phyloP scores from a whole-genome alignment of 2,888 invertebrate genomes.

The Brenthis ino region DNA sequence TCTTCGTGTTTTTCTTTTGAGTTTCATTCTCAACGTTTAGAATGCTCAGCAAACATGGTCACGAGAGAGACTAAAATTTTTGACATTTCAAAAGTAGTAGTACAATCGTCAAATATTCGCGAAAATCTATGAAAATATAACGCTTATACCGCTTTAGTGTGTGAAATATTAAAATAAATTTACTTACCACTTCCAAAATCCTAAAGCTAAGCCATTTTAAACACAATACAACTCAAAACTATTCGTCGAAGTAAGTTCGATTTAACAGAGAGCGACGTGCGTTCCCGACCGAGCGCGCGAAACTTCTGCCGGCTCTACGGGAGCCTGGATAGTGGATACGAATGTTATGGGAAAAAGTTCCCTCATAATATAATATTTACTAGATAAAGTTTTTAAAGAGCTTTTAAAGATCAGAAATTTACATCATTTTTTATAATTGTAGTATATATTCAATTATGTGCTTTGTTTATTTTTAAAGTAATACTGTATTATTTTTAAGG shows the following conservation, averaged over 20 bases:
- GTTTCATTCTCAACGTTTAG: too few relatives aligned
- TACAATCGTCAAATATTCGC: too few relatives aligned
- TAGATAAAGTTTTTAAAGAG: conserved; percentile 5
- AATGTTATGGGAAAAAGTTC: background rate
- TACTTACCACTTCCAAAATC: conserved; percentile 25
- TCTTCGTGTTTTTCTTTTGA: too few relatives aligned
- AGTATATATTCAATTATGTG: too few relatives aligned
- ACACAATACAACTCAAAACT: conserved; percentile 27
- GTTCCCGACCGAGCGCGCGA: conserved; percentile 59
- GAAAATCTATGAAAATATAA: background rate
- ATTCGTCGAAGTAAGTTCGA: conserved; percentile 43
- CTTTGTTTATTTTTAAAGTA: too few relatives aligned
- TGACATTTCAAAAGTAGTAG: too few relatives aligned
- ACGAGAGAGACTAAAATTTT: too few relatives aligned
- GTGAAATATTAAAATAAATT: background rate
- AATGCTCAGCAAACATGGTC: too few relatives aligned
- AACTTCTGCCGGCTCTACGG: conserved; percentile 51
- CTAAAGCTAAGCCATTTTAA: conserved; percentile 23
- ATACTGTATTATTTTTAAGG: too few relatives aligned
- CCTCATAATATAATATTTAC: background rate
- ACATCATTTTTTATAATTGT: too few relatives aligned
- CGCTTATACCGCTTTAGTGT: background rate
- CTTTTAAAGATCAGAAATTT: background rate
- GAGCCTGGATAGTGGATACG: background rate
- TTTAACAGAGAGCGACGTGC: conserved; percentile 49